Evolutionary conservation across 1,140 invertebrate genomes (phyloP), one percentile per base, ranked within the genome.

Genomic region (Drosophila sp.): DNA sequence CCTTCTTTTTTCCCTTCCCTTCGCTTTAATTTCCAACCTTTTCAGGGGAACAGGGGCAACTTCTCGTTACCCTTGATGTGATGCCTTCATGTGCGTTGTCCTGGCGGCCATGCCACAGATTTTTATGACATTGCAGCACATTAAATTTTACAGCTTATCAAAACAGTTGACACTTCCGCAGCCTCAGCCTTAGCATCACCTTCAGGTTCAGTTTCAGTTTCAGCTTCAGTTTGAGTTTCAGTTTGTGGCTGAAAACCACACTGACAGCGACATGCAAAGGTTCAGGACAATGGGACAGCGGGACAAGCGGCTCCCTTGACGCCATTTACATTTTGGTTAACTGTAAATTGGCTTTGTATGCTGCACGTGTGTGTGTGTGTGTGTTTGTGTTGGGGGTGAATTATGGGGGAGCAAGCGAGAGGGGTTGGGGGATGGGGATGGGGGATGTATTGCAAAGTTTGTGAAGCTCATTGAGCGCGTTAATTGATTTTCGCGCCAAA

Each of bases 91-190:
- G 40, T 57, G 21, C 21, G 21, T 21, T 21, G 21, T 34, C 54
- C 40, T 65, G 54, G 58, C 16, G 54, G 18, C 67, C 32, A 38
- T 70, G 72, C 57, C 79, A 74, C 83, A 79, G 76, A 89, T 78
- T 87, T 83, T 87, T 89, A 87, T 71, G 83, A 87, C 79, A 89
- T 82, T 72, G 58, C 56, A 46, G 79, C 72, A 66, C 80, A 89
- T 87, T 87, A 87, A 79, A 87, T 87, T 87, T 87, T 80, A 89
- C 50, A 82, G 63, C 83, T 87, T 87, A 87, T 87, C 83, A 87
- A 87, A 87, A 75, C 73, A 80, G 77, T 80, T 80, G 81, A 80
- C 78, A 81, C 78, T 76, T 75, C 61, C 58, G 13, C 57, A 38
- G 45, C 13, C 18, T 8, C 46, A 29, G 46, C 27, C 32, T 50